Base-by-base conservation (phyloP, 2,113 vertebrate species). In the Oreotrochilus melanogaster region DNA sequence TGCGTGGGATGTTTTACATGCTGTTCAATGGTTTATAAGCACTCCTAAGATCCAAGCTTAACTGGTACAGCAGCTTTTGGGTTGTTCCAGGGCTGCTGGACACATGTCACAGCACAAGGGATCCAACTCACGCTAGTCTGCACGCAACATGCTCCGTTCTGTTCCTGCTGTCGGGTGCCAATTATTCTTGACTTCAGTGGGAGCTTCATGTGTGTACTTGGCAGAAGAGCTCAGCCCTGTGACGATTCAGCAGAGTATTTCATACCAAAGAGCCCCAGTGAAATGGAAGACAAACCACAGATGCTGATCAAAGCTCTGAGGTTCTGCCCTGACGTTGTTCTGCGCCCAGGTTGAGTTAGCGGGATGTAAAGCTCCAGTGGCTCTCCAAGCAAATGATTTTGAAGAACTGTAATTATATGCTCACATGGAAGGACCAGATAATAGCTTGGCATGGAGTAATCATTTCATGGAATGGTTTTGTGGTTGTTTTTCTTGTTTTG, bases 181-280 rank as follows among this genome's bases (percentile, higher is more conserved):
- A 21, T 92, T 96, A 72, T 92, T 58, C 73, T 61, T 48, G 35
- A 90, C 62, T 94, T 93, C 83, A 89, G 31, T 35, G 37, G 82
- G 82, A 92, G 90, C 53, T 91, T 91, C 92, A 50, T 94, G 95
- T 82, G 90, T 66, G 78, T 74, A 28, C 82, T 96, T 96, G 85
- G 95, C 90, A 93, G 82, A 92, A 66, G 7, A 56, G 79, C 71
- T 58, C 42, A 70, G 72, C 79, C 71, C 82, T 92, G 82, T 80
- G 88, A 66, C 33, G 5, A 42, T 80, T 76, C 88, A 78, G 79
- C 18, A 18, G 57, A 64, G 69, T 31, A 28, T 88, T 93, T 88
- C n/a, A 6, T 57, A 80, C 53, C 22, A 57, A 43, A 85, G 57
- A 82, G 47, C 74, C 1, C 0, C 33, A 42, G 50, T 47, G 64